Evolutionary conservation across 2,113 vertebrate species (phyloP).

Genomic region (Tretioscincus oriximinensis): DNA sequence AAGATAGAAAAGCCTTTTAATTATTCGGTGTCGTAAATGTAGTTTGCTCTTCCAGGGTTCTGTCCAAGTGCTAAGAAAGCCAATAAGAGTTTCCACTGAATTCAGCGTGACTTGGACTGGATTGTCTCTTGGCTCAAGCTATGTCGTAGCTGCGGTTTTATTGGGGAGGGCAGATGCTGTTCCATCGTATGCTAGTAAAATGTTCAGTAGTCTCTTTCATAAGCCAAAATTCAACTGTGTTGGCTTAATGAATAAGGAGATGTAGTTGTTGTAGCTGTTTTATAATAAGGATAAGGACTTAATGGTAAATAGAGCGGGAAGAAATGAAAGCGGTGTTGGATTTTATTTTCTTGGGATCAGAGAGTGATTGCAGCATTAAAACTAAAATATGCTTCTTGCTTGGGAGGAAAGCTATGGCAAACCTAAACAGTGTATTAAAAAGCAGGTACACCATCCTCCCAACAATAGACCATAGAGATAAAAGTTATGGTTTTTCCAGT

Average conservation of each 20-base stretch:
- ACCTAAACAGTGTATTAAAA: no score
- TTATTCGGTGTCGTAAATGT: conserved; percentile 38
- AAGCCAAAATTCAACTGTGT: conserved; percentile 16
- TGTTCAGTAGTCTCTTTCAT: conserved; percentile 28
- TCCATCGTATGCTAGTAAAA: conserved; percentile 25
- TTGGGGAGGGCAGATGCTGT: background rate
- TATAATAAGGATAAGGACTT: background rate
- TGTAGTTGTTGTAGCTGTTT: background rate
- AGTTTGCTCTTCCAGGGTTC: conserved; percentile 35
- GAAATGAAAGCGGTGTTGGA: no score
- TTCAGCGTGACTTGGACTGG: background rate
- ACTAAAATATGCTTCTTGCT: no score
- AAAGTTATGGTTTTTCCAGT: no score
- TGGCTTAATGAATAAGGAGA: conserved; percentile 28
- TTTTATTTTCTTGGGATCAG: no score
- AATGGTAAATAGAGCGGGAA: no score
- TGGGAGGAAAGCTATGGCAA: no score
- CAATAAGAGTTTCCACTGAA: background rate
- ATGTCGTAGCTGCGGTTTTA: background rate
- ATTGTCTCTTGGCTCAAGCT: background rate
- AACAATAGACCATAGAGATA: no score
- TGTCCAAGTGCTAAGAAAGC: conserved; percentile 6
- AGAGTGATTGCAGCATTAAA: no score
- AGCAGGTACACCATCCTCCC: no score
- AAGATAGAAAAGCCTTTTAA: conserved; percentile 2